Evolutionary conservation across 2,113 vertebrate genomes (phyloP).

Genomic region (Rattus norvegicus): GRCr8 NC_086020.1:76612001-76612500

Average conservation of each 20-base stretch:
- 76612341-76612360: neutral
- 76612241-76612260: neutral
- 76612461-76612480: neutral
- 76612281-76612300: neutral
- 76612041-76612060: neutral
- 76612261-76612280: neutral
- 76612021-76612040: neutral
- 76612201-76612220: slow-evolving; percentile 56
- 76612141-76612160: neutral
- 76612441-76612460: neutral
- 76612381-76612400: neutral
- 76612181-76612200: slow-evolving; percentile 37
- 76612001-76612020: neutral
- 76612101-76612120: neutral
- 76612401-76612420: neutral
- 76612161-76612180: slow-evolving; percentile 33
- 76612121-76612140: neutral
- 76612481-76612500: neutral
- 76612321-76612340: neutral
- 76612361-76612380: neutral
- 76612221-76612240: slow-evolving; percentile 2
- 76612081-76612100: slow-evolving; percentile 29
- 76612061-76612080: neutral
- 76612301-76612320: neutral
- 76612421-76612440: neutral